These are phyloP conservation scores for Alauda arvensis DNA, from an alignment of 2,797 vertebrate genomes.

Conservation along the genomic window DNA sequence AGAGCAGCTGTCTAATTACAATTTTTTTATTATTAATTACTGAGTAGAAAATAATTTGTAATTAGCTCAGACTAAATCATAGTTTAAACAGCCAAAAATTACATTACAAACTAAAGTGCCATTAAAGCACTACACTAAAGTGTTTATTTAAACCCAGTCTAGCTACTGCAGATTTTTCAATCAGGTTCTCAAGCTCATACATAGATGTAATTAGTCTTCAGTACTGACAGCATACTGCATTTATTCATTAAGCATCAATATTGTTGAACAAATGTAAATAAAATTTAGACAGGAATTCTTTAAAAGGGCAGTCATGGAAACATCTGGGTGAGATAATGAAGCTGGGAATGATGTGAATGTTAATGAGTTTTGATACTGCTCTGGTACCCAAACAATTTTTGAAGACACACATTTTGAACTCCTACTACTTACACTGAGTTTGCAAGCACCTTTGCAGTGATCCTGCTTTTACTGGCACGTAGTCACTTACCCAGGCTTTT, in stretches of 20 bases:
- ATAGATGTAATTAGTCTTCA: conserved; percentile 85
- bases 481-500: neutral
- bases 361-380: conserved; percentile 54
- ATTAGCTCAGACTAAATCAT: conserved; percentile 95
- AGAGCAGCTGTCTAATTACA: conserved; percentile 92
- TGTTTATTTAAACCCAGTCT: conserved; percentile 95
- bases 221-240: conserved; percentile 77
- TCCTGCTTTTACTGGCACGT: neutral
- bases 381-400: conserved; percentile 22
- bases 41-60: conserved; percentile 92
- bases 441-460: neutral
- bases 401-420: neutral
- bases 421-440: neutral
- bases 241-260: conserved; percentile 82
- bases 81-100: conserved; percentile 87
- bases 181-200: conserved; percentile 84
- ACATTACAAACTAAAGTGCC: conserved; percentile 89
- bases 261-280: conserved; percentile 79
- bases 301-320: conserved; percentile 75
- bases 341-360: conserved; percentile 60
- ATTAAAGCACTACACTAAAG: conserved; percentile 96
- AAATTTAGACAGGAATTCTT: conserved; percentile 75
- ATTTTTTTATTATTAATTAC: conserved; percentile 98
- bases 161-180: conserved; percentile 86
- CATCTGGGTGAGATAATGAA: conserved; percentile 74